These are phyloP conservation scores for Microcebus ravelobensis DNA, from an alignment of 2,113 vertebrate genomes.

Conservation along the genomic window DNA sequence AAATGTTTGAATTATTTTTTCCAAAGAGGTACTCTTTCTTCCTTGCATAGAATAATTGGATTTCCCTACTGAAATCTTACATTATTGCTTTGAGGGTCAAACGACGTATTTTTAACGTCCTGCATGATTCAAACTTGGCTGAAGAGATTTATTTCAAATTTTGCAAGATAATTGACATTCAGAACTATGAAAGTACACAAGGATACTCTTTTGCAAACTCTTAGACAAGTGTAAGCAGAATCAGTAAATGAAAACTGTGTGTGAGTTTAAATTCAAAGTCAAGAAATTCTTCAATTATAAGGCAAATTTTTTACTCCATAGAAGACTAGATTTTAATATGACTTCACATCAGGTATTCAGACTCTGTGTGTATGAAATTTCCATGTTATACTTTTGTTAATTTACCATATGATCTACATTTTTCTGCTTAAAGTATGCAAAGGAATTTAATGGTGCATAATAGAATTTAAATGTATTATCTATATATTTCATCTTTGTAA, in stretches of 20 bases:
- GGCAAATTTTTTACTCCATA: conserved; percentile 24
- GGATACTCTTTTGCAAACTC: conserved; percentile 41
- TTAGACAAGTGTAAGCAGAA: conserved; percentile 29
- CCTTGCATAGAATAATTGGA: conserved; percentile 63
- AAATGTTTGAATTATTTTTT: conserved; percentile 76
- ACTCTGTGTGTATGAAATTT: conserved; percentile 5
- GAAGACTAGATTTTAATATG: conserved; percentile 23
- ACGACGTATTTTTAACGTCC: conserved; percentile 65
- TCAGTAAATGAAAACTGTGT: conserved; percentile 38
- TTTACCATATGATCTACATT: conserved; percentile 25
- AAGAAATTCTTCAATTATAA: conserved; percentile 48
- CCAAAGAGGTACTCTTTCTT: conserved; percentile 54
- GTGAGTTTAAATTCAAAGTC: conserved; percentile 50
- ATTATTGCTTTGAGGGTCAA: conserved; percentile 68
- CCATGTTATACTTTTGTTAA: conserved; percentile 21
- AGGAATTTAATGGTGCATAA: conserved; percentile 36
- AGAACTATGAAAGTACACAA: conserved; percentile 40
- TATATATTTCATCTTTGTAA: conserved; percentile 47
- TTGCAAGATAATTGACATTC: conserved; percentile 64
- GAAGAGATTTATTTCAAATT: conserved; percentile 74
- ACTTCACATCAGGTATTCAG: conserved; percentile 12
- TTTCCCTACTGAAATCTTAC: conserved; percentile 66
- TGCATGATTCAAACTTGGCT: conserved; percentile 57
- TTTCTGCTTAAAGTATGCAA: conserved; percentile 31
- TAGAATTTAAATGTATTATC: conserved; percentile 30